Evolutionary conservation across 2,888 invertebrate species (phyloP), one percentile per base, ranked within the genome.

Genomic region (Drosophila sordidula): DNA sequence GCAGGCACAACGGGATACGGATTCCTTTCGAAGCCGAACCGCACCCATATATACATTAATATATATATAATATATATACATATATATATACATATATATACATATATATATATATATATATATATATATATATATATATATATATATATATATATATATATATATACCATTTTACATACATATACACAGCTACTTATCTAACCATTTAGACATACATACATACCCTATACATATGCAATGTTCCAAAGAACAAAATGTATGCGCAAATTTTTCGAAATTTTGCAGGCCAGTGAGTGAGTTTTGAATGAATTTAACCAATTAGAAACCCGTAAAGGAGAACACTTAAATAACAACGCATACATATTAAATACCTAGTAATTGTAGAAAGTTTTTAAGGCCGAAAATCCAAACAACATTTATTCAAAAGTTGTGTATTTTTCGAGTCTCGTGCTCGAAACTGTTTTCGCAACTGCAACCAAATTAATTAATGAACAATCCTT

Each of bases 221-320:
- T 68, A 70, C 61, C 68, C 62, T 69, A 67, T 65, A 72, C 71
- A 80, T 72, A 77, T 69, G 70, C 59, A 74, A 62, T 68, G 72
- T 75, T 75, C 66, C 66, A 63, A 65, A 56, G 63, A 65, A 70
- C 61, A 61, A 49, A 59, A 50, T 63, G 56, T 75, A 61, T 72
- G 72, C 45, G 51, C 26, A 26, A 54, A 14, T 59, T 50, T 66
- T 36, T 42, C 54, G 12, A 34, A 47, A 39, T 22, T 34, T 55
- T 39, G 57, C 66, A 61, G 62, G 66, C 61, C 57, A 77, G 49
- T 63, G 75, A 78, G 80, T 84, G 67, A 81, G 78, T 75, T 80
- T 83, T 68, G 65, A 65, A 83, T 54, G 80, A 83, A 75, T 70
- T 83, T 80, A 83, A 63, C 25, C 62, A 58, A 57, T 70, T 74